These are phyloP conservation scores for Aphodius granarius DNA, from an alignment of 2,888 invertebrate species.

Conservation along the genomic window DNA sequence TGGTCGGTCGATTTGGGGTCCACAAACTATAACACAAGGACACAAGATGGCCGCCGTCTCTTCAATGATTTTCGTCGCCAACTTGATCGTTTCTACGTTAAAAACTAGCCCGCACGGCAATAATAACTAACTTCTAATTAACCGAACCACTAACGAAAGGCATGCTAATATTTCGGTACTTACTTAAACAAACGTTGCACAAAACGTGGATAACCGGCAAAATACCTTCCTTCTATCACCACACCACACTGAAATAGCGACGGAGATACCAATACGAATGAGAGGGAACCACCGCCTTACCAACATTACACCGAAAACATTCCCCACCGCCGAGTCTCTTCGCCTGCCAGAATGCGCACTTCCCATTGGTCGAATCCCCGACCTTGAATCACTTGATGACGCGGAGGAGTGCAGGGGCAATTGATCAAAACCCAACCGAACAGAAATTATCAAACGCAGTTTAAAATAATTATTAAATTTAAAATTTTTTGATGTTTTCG, in stretches of 20 bases:
- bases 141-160: neutral
- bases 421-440: neutral
- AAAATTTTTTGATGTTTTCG: neutral
- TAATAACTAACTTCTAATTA: neutral
- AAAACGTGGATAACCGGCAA: slow-evolving; percentile 21
- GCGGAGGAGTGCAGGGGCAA: no score
- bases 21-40: slow-evolving; percentile 50
- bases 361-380: no score
- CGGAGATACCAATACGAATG: slow-evolving; percentile 20
- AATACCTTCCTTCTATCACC: slow-evolving; percentile 23
- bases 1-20: slow-evolving; percentile 51
- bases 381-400: no score
- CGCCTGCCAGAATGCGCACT: neutral
- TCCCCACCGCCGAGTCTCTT: slow-evolving; percentile 17
- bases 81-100: neutral
- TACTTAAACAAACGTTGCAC: slow-evolving; percentile 10
- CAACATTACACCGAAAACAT: slow-evolving; percentile 15
- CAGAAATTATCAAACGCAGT: neutral
- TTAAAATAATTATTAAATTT: neutral
- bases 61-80: neutral
- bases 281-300: slow-evolving; percentile 19
- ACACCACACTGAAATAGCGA: slow-evolving; percentile 26
- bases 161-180: neutral
- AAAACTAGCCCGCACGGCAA: neutral
- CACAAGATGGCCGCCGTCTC: slow-evolving; percentile 32